Evolutionary conservation across 2,888 invertebrate species (phyloP), one percentile per base, ranked within the genome.

Genomic region (Syrphus vitripennis): DNA sequence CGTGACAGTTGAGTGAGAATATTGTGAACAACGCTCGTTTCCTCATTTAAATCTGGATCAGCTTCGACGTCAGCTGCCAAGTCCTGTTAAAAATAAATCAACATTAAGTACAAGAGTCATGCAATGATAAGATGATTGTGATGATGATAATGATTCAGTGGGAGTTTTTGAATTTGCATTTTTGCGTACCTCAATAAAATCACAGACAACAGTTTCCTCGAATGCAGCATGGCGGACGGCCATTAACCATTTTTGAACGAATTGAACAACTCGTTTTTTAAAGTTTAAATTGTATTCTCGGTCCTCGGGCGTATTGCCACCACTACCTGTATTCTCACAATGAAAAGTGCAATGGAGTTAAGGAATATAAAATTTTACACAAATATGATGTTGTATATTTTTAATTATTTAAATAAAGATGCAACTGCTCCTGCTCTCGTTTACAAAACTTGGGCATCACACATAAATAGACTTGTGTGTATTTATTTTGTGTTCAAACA

Each of bases 171-270:
- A 21, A 19, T 3, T 9, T 3, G 9, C 10, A 34, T 9, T 9
- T 3, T 10, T 34, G 12, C 9, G 9, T n/a, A 72, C 95, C 93
- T 96, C 95, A 50, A 97, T 93, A 91, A 97, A 97, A 89, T 95
- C 94, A 89, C 94, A 94, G 24, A 96, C 95, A 37, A 94, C 94
- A 19, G 95, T 94, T 91, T 97, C 96, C 89, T 96, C 95, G 89
- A 96, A 95, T 87, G 97, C 96, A 3, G 95, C 95, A 89, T 95
- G 95, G 5, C 95, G 93, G 65, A 96, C 94, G 4, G 96, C 94
- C 88, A 94, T 93, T 53, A 95, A 94, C 97, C 97, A 97, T 89
- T 95, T 94, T 89, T 95, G 95, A 69, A 96, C 94, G 92, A 97
- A 97, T 88, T 95, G 95, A 57, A 97, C 94, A 14, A 97, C 96